These are phyloP conservation scores for Limnodromus scolopaceus DNA, from an alignment of 2,797 vertebrate genomes.

Conservation along the genomic window DNA sequence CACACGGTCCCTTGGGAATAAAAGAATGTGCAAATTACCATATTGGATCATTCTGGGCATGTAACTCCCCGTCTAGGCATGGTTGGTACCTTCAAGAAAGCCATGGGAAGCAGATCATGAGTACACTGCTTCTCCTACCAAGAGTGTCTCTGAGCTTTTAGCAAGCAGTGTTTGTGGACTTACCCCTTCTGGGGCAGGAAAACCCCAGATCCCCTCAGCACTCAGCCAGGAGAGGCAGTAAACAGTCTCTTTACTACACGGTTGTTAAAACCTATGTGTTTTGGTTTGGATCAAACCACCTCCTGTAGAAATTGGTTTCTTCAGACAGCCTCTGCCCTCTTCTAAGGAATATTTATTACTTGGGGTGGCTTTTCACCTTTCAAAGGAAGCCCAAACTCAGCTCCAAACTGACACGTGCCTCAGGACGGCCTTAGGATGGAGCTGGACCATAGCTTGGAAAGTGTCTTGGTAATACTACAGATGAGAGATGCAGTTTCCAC, in stretches of 20 bases:
- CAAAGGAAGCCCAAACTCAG: background rate
- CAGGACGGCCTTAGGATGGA: background rate
- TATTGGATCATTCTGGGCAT: background rate
- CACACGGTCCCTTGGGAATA: background rate
- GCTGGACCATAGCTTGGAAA: background rate
- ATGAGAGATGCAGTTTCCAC: background rate
- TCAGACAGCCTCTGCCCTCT: background rate
- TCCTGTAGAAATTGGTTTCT: background rate
- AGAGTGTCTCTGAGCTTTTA: background rate
- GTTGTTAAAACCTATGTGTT: accelerated
- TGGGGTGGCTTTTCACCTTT: background rate
- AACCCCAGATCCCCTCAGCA: background rate
- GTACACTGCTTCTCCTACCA: background rate
- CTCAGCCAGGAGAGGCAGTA: background rate
- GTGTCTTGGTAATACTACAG: background rate
- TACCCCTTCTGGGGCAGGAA: background rate
- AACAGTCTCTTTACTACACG: background rate
- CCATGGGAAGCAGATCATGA: background rate
- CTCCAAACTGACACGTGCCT: background rate
- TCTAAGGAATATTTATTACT: background rate
- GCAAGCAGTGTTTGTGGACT: background rate
- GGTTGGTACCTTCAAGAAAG: background rate
- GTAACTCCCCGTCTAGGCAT: background rate
- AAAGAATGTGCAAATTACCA: background rate
- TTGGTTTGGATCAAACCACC: background rate